Conservation (phyloP, 23 tunicate species). For the Ascidia mentula region DNA sequence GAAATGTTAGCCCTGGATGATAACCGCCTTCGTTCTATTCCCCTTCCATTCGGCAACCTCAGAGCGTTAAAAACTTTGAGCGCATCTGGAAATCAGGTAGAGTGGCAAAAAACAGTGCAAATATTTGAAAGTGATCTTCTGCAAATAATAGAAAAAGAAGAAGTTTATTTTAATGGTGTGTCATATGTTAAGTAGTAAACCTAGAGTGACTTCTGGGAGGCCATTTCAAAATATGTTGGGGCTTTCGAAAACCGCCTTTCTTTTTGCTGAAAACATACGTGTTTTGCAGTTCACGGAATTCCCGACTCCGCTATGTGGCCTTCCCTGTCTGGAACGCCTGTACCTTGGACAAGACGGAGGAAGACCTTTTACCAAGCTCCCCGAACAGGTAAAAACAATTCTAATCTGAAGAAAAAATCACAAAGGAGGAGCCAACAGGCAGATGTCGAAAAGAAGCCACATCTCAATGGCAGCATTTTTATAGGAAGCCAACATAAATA, state of each 20-base stretch:
- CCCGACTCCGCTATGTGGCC: slow-evolving; percentile 55
- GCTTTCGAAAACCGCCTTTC: too few species aligned
- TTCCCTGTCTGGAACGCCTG: slow-evolving; percentile 52
- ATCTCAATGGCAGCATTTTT: background rate
- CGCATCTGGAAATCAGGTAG: slow-evolving; percentile 77
- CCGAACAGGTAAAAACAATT: slow-evolving; percentile 94
- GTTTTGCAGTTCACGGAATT: slow-evolving; percentile 58
- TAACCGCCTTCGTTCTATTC: slow-evolving; percentile 53
- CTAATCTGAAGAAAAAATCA: too few species aligned
- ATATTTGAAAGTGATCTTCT: background rate
- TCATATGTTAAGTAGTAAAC: too few species aligned
- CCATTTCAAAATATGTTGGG: too few species aligned
- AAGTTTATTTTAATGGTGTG: too few species aligned
- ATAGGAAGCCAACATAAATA: background rate
- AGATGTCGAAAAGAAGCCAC: too few species aligned
- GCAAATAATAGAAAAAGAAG: too few species aligned
- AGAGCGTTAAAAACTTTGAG: slow-evolving; percentile 51
- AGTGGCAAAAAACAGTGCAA: background rate
- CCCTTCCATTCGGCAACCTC: slow-evolving; percentile 62
- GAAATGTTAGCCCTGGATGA: slow-evolving; percentile 74
- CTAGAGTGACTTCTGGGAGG: too few species aligned
- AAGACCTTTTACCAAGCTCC: slow-evolving; percentile 61
- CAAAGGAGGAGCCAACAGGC: too few species aligned
- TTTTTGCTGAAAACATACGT: too few species aligned
- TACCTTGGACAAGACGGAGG: slow-evolving; percentile 90